A percentile compares a stretch with the other conserved stretches of the same genome.
phyloP scores from a whole-genome alignment of 2,888 invertebrate genomes.

The Ichneumoninae sp. region DNA sequence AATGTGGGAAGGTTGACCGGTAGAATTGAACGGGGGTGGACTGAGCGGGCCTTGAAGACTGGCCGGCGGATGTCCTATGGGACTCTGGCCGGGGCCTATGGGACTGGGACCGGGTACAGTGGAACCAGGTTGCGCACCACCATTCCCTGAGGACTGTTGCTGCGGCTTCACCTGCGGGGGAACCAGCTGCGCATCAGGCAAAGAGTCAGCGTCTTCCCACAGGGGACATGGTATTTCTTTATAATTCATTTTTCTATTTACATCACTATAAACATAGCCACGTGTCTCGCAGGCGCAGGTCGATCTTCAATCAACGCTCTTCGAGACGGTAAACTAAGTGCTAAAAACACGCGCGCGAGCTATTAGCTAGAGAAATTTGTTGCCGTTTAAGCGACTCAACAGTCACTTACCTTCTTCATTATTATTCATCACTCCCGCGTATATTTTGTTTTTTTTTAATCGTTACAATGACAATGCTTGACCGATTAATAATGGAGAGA shows the following conservation, averaged over 20 bases:
- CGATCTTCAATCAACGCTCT: background rate
- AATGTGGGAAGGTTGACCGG: constrained; percentile 86
- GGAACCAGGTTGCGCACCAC: constrained; percentile 83
- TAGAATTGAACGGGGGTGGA: constrained; percentile 85
- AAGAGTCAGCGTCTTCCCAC: constrained; percentile 84
- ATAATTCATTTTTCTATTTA: constrained; percentile 70
- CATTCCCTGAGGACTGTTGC: constrained; percentile 87
- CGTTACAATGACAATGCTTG: constrained; percentile 3
- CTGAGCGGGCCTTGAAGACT: constrained; percentile 86
- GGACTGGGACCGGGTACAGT: constrained; percentile 83
- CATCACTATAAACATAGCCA: constrained; percentile 74
- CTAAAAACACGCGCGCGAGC: no score
- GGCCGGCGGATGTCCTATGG: constrained; percentile 87
- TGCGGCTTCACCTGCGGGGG: constrained; percentile 92
- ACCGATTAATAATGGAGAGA: constrained; percentile 16
- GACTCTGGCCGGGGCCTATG: constrained; percentile 83
- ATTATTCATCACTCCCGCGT: background rate
- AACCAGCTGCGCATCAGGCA: constrained; percentile 85
- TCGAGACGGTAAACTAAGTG: background rate
- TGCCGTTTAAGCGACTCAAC: constrained; percentile 29
- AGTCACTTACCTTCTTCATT: constrained; percentile 38
- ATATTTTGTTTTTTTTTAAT: background rate
- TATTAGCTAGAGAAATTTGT: background rate
- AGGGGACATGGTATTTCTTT: constrained; percentile 79
- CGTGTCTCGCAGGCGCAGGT: background rate